Evolutionary conservation across 2,113 vertebrate species (phyloP).

Genomic region (Egretta garzetta): DNA sequence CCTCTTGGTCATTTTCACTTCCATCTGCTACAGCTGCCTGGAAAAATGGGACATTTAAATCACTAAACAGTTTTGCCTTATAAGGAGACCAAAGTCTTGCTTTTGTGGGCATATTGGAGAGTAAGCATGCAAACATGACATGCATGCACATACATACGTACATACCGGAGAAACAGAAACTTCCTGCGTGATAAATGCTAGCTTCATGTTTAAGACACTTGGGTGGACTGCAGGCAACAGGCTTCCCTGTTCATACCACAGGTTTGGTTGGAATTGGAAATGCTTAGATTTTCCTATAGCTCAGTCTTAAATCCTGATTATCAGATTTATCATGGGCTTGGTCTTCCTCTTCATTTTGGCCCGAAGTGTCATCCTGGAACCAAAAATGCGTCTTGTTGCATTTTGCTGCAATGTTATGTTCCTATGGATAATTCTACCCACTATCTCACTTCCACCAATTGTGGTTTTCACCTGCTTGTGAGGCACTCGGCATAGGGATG

Average conservation of each 20-base stretch:
- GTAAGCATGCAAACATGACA: not conserved
- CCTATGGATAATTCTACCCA: not conserved
- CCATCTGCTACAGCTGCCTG: not conserved
- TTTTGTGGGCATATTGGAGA: not conserved
- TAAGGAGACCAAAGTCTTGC: not conserved
- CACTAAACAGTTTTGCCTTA: not conserved
- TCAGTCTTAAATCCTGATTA: not conserved
- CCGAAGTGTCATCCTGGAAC: not conserved
- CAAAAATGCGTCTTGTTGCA: not conserved
- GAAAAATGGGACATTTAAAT: not conserved
- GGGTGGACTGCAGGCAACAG: not conserved
- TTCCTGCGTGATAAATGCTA: not conserved
- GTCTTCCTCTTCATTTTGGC: not conserved
- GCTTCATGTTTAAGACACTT: fast-evolving
- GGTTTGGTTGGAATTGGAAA: not conserved
- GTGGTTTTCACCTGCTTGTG: not conserved
- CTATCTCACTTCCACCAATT: not conserved
- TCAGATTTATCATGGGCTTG: not conserved
- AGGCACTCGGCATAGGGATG: not conserved
- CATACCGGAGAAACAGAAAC: not conserved
- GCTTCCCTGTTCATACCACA: not conserved
- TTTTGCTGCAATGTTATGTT: slow-evolving; percentile 6
- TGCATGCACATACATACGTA: no score
- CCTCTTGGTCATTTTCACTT: not conserved
- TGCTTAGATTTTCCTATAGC: not conserved